These are phyloP conservation scores for Rhynchophorus ferrugineus DNA, from an alignment of 1,140 invertebrate species.

Conservation along the genomic window DNA sequence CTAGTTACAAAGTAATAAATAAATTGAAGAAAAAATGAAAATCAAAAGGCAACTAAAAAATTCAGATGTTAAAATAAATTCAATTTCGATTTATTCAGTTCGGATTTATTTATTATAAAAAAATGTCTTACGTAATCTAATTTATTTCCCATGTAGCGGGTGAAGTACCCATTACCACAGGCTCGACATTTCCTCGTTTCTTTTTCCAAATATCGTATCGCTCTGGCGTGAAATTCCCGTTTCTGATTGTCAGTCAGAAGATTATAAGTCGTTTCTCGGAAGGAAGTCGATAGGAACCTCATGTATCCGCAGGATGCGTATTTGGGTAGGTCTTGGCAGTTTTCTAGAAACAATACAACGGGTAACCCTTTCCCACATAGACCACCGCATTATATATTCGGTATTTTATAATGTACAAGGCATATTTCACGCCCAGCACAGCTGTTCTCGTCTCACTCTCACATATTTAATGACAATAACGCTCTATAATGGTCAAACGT, in stretches of 20 bases:
- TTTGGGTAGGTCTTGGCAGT: slow-evolving; percentile 45
- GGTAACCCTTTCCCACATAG: not conserved
- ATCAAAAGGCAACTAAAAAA: no score
- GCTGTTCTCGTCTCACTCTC: no score
- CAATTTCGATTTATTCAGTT: no score
- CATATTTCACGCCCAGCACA: no score
- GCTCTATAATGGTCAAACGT: no score
- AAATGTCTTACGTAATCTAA: slow-evolving; percentile 22
- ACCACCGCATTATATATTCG: no score
- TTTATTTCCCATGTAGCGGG: slow-evolving; percentile 18
- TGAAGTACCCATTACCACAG: slow-evolving; percentile 49
- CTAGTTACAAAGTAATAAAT: no score
- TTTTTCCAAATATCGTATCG: slow-evolving; percentile 48
- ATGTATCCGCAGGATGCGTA: slow-evolving; percentile 55
- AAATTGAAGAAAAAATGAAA: no score
- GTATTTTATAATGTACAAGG: no score
- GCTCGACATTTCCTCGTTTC: slow-evolving; percentile 47
- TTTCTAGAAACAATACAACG: slow-evolving; percentile 32
- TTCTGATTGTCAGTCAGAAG: slow-evolving; percentile 53
- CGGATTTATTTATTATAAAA: no score
- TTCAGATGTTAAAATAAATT: no score
- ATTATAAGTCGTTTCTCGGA: slow-evolving; percentile 51
- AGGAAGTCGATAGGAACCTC: slow-evolving; percentile 48
- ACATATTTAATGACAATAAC: no score
- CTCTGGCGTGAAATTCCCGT: slow-evolving; percentile 49